phyloP scores from a whole-genome alignment of 2,797 vertebrate species.

The Sebastes diploproa region DNA sequence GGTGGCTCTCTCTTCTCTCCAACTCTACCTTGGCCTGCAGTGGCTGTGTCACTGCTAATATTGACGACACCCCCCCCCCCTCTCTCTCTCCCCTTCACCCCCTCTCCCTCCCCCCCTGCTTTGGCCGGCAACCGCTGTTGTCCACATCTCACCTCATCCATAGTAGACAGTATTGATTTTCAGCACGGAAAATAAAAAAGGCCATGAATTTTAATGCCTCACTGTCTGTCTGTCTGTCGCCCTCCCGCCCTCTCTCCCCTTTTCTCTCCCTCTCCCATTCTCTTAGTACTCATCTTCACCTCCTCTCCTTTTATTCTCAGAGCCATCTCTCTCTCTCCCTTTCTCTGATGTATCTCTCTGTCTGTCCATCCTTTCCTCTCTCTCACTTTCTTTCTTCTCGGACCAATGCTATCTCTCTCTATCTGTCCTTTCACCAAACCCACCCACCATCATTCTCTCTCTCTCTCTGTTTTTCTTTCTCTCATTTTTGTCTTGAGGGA shows the following conservation, averaged over 20 bases:
- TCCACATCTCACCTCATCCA: constrained; percentile 87
- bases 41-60: constrained; percentile 73
- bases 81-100: neutral
- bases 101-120: constrained; percentile 36
- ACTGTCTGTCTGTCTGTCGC: constrained; percentile 75
- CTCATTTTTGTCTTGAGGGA: constrained; percentile 63
- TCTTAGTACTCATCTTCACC: constrained; percentile 63
- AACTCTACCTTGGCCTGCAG: constrained; percentile 71
- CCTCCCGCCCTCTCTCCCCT: constrained; percentile 32
- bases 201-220: constrained; percentile 88
- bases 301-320: constrained; percentile 65
- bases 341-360: constrained; percentile 52
- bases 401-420: constrained; percentile 28
- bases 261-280: constrained; percentile 32
- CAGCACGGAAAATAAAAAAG: constrained; percentile 87
- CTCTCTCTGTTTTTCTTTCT: constrained; percentile 15
- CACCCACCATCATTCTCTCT: constrained; percentile 27
- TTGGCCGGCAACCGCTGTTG: constrained; percentile 80
- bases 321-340: constrained; percentile 35
- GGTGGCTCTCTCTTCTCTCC: constrained; percentile 48
- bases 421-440: constrained; percentile 38
- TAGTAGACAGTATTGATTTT: constrained; percentile 89
- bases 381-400: constrained; percentile 57
- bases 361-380: constrained; percentile 46
- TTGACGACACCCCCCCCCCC: constrained; percentile 62